A percentile compares a stretch with the other conserved stretches of the same genome.
phyloP scores from a whole-genome alignment of 2,888 invertebrate genomes.

The Falcaria lacertinaria region DNA sequence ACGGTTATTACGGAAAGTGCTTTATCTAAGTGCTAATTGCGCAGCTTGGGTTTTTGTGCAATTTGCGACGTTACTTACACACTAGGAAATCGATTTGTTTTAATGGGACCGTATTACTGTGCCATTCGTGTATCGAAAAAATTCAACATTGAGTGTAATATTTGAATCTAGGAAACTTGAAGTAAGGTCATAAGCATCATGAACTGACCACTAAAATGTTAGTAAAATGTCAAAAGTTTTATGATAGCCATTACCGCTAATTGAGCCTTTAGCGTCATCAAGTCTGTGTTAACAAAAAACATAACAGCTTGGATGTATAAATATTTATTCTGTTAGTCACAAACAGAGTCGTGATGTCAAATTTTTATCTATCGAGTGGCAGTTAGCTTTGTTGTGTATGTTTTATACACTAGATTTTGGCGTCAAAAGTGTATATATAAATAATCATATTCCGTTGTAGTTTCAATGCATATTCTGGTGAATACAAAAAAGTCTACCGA shows the following conservation, averaged over 20 bases:
- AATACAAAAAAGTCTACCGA: too few species aligned
- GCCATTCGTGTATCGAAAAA: conserved; percentile 22
- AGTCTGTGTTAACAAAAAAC: not conserved
- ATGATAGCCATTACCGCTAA: not conserved
- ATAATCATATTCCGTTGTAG: too few species aligned
- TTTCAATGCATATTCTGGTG: too few species aligned
- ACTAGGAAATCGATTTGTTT: conserved; percentile 65
- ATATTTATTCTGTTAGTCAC: not conserved
- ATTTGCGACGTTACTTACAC: conserved; percentile 37
- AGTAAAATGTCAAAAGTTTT: conserved; percentile 18
- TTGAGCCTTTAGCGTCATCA: not conserved
- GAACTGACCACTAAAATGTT: conserved; percentile 18
- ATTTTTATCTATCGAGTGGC: too few species aligned
- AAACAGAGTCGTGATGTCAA: not conserved
- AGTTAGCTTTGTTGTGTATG: too few species aligned
- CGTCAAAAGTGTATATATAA: too few species aligned
- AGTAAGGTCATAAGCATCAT: conserved; percentile 39
- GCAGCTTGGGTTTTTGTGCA: conserved; percentile 59
- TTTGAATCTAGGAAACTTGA: conserved; percentile 21
- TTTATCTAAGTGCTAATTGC: conserved; percentile 69
- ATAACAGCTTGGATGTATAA: not conserved
- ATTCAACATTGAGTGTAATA: conserved; percentile 19
- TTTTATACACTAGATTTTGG: too few species aligned
- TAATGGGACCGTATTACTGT: conserved; percentile 56
- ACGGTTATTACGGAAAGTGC: conserved; percentile 67